A percentile compares a stretch with the other conserved stretches of the same genome.
These are phyloP conservation scores for Novumbra hubbsi DNA, from an alignment of 2,797 vertebrate genomes.

Conservation along the genomic window DNA sequence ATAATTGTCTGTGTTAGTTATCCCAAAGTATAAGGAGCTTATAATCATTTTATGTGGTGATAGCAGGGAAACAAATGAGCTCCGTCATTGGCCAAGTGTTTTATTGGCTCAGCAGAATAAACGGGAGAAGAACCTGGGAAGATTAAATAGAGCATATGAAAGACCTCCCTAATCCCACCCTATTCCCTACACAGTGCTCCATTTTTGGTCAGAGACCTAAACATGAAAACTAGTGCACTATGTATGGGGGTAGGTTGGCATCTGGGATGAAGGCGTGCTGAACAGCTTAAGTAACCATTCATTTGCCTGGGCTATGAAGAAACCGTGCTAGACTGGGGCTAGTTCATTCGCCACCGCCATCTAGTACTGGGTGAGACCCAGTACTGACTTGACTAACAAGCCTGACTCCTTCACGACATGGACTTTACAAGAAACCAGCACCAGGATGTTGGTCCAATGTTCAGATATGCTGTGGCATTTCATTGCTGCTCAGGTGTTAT, in stretches of 20 bases:
- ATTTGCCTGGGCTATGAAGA: background rate
- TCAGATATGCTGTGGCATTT: too few species aligned
- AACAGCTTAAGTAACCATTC: constrained; percentile 7
- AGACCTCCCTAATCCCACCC: background rate
- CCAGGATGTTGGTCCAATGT: too few species aligned
- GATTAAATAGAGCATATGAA: background rate
- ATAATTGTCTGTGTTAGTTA: constrained; percentile 8
- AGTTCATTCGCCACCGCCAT: too few species aligned
- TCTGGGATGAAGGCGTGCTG: background rate
- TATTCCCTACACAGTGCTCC: background rate
- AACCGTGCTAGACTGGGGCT: background rate
- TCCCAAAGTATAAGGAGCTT: constrained; percentile 15
- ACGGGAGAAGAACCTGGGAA: constrained; percentile 6
- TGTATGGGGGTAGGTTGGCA: background rate
- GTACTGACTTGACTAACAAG: too few species aligned
- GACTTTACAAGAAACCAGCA: too few species aligned
- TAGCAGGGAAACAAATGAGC: constrained; percentile 23
- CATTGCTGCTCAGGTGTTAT: too few species aligned
- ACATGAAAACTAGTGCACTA: background rate
- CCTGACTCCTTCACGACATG: too few species aligned
- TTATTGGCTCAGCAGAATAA: constrained; percentile 9
- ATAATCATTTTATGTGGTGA: constrained; percentile 25
- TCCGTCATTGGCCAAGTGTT: constrained; percentile 6
- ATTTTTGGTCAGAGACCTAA: background rate
- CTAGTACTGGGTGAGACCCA: too few species aligned